Conservation (phyloP, 2,113 vertebrate genomes). For the Catagonus wagneri region DNA sequence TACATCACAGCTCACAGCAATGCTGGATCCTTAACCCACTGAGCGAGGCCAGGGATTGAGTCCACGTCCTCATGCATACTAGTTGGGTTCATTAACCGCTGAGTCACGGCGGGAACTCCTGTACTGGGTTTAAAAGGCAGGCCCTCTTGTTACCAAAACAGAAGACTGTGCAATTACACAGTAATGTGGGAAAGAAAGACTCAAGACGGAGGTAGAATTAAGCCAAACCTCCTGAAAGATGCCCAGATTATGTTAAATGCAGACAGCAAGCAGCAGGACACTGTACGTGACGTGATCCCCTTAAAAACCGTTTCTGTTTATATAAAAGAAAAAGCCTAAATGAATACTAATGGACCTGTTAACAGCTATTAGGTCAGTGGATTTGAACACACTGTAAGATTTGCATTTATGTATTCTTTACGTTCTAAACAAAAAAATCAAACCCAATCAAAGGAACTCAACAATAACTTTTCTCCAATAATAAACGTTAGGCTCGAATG, state of each 20-base stretch:
- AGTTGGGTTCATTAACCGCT: too few relatives aligned
- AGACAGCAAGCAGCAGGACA: not conserved
- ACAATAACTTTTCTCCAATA: not conserved
- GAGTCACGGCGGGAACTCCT: not conserved
- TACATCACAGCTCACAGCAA: too few relatives aligned
- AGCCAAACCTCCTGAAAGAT: not conserved
- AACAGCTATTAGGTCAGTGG: not conserved
- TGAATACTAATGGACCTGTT: not conserved
- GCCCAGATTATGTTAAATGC: not conserved
- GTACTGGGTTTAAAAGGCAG: not conserved
- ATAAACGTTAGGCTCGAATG: accelerated
- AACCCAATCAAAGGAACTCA: not conserved
- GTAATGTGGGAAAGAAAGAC: not conserved
- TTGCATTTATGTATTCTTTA: not conserved
- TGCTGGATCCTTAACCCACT: too few relatives aligned
- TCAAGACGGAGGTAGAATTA: not conserved
- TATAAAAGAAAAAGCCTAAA: not conserved
- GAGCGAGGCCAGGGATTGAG: too few relatives aligned
- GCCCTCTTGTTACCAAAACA: not conserved
- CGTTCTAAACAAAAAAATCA: not conserved
- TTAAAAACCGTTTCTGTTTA: not conserved
- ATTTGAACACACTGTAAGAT: not conserved
- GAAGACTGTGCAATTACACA: not conserved
- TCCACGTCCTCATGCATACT: too few relatives aligned
- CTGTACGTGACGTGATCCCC: too few relatives aligned